phyloP scores from a whole-genome alignment of 2,797 vertebrate species.

The Helarctos malayanus region DNA sequence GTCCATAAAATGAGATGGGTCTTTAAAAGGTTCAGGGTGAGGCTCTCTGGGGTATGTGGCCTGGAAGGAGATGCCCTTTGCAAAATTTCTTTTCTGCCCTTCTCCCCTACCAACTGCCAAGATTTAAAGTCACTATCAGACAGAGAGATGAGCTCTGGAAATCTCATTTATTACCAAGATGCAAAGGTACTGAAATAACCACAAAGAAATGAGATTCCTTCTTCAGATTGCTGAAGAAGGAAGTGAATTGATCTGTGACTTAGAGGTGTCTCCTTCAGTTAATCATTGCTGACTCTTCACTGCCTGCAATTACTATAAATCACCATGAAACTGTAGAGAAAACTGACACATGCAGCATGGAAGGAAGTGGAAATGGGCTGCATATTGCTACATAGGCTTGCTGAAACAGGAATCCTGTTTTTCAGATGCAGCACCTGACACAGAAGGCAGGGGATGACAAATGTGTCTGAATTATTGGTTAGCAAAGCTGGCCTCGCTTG shows the following conservation, averaged over 20 bases:
- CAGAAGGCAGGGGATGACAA: background rate
- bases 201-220: slow-evolving; percentile 70
- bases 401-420: slow-evolving; percentile 15
- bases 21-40: background rate
- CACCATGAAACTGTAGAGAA: slow-evolving; percentile 24
- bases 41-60: background rate
- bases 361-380: slow-evolving; percentile 29
- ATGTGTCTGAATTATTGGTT: slow-evolving; percentile 39
- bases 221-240: slow-evolving; percentile 54
- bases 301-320: slow-evolving; percentile 64
- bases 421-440: background rate
- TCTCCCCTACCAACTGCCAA: background rate
- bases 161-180: slow-evolving; percentile 60
- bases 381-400: background rate
- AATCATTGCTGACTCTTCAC: slow-evolving; percentile 68
- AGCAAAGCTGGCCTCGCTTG: background rate
- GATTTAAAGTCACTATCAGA: slow-evolving; percentile 60
- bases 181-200: slow-evolving; percentile 68
- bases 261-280: slow-evolving; percentile 54
- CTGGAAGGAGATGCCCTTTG: background rate
- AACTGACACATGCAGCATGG: background rate
- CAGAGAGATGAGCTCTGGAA: slow-evolving; percentile 10
- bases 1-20: background rate
- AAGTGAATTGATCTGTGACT: slow-evolving; percentile 74
- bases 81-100: background rate